Conservation (phyloP, 2,797 vertebrate genomes). For the Helostoma temminkii region DNA sequence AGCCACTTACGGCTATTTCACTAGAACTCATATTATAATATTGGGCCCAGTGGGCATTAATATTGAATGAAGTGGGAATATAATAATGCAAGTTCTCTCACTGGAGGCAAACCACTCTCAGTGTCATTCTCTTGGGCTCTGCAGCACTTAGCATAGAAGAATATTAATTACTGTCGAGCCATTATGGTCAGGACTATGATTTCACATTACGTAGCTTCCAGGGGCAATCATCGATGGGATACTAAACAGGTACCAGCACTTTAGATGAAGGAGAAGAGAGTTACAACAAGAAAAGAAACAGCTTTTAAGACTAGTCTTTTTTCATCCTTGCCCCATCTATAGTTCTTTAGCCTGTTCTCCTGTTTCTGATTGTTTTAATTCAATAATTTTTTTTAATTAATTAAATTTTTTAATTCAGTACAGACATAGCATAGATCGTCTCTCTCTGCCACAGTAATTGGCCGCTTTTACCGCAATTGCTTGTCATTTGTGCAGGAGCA, state of each 20-base stretch:
- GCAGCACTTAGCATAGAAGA: conserved; percentile 61
- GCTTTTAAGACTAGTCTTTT: not conserved
- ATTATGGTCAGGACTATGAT: conserved; percentile 74
- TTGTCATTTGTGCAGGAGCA: no score
- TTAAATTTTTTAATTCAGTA: no score
- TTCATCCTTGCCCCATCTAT: not conserved
- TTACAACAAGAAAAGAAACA: not conserved
- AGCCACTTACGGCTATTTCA: conserved; percentile 78
- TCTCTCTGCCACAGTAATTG: no score
- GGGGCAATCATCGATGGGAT: conserved; percentile 42
- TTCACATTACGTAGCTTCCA: conserved; percentile 68
- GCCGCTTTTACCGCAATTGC: no score
- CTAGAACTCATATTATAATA: conserved; percentile 77
- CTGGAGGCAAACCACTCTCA: conserved; percentile 66
- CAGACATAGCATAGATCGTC: no score
- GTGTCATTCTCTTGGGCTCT: conserved; percentile 43
- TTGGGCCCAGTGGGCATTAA: conserved; percentile 79
- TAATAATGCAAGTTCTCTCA: conserved; percentile 73
- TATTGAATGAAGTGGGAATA: conserved; percentile 83
- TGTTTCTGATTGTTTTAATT: not conserved
- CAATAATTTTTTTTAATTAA: no score
- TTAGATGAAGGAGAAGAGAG: conserved; percentile 22
- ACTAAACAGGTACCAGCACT: conserved; percentile 60
- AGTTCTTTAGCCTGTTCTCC: not conserved
- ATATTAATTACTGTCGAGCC: conserved; percentile 82